Conservation (phyloP, 2,113 vertebrate species). For the Potamarius usumacintae region DNA sequence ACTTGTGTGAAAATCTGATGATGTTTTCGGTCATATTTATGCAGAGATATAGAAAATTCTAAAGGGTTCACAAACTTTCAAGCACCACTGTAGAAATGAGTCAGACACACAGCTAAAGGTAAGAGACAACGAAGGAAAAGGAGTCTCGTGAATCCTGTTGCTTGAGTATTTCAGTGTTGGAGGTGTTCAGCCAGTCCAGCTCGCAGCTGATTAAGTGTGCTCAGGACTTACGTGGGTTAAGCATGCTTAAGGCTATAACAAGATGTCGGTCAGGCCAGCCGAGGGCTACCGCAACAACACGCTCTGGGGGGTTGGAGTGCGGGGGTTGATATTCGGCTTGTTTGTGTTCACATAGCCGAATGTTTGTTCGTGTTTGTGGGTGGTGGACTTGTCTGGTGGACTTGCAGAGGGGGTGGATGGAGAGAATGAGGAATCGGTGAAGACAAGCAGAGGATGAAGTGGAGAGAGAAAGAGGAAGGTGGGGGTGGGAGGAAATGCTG, state of each 20-base stretch:
- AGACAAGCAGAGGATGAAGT: constrained; percentile 62
- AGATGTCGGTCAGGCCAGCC: constrained; percentile 78
- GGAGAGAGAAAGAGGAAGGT: constrained; percentile 56
- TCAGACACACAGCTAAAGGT: too few relatives aligned
- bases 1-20: too few relatives aligned
- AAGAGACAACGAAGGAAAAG: background rate
- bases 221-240: constrained; percentile 74
- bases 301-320: constrained; percentile 65
- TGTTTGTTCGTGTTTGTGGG: constrained; percentile 40
- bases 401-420: constrained; percentile 43
- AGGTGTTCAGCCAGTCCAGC: constrained; percentile 63
- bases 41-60: too few relatives aligned
- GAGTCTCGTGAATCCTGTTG: constrained; percentile 64
- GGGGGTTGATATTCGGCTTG: constrained; percentile 64
- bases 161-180: constrained; percentile 52
- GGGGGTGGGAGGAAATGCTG: constrained; percentile 30
- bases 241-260: constrained; percentile 81
- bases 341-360: constrained; percentile 44
- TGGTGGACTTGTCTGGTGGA: constrained; percentile 56
- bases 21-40: too few relatives aligned
- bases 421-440: constrained; percentile 50
- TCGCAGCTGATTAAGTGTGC: constrained; percentile 76
- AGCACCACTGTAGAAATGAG: too few relatives aligned
- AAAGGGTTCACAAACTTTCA: too few relatives aligned
- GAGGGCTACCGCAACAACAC: constrained; percentile 67